Evolutionary conservation across 2,113 vertebrate genomes (phyloP).

Genomic region (Ptilorrhoa leucosticta): DNA sequence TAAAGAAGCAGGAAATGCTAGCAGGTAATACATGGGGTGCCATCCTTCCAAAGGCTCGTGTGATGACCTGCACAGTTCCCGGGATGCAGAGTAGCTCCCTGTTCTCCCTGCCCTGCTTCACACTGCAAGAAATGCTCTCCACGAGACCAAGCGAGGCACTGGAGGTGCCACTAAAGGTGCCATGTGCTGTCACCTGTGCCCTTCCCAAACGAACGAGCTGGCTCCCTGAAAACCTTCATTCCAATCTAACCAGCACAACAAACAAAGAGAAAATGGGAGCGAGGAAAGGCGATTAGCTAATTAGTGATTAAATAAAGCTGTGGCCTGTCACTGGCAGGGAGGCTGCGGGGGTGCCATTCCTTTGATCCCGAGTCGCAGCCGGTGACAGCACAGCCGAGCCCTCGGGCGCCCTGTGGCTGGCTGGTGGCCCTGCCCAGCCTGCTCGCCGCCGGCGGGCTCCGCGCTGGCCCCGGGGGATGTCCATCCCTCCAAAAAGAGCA

Average conservation of each 20-base stretch:
- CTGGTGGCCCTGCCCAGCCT: background rate
- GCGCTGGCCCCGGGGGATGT: accelerated
- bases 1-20: background rate
- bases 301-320: slow-evolving; percentile 16
- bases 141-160: accelerated
- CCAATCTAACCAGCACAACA: background rate
- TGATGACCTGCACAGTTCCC: accelerated
- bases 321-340: background rate
- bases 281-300: background rate
- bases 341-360: background rate
- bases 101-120: background rate
- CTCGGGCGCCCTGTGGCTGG: background rate
- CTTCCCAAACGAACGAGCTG: background rate
- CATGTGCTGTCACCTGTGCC: background rate
- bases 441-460: background rate
- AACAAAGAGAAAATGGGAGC: background rate
- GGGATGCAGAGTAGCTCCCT: background rate
- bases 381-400: background rate
- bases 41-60: background rate
- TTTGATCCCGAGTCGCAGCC: background rate
- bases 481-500: background rate
- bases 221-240: background rate
- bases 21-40: accelerated
- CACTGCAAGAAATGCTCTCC: accelerated
- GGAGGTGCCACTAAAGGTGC: background rate